Base-by-base conservation (phyloP, 2,797 vertebrate species). In the Hypotaenidia okinawae region DNA sequence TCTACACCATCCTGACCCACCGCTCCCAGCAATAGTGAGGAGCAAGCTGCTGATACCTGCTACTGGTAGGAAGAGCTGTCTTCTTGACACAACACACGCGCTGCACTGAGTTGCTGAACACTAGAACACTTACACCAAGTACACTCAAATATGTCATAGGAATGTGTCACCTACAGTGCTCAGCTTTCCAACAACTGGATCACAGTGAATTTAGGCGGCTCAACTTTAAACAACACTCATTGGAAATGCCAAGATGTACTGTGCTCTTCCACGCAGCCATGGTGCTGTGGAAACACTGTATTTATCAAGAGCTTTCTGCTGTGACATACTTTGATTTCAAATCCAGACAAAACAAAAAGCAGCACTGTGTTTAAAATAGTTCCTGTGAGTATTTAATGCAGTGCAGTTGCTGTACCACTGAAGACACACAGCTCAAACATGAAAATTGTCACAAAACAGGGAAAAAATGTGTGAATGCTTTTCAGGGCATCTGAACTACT, bases 1-100 rank as follows among this genome's bases (percentile, higher is more conserved):
- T 30, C 68, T 13, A 2, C 41, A 67, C 35, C 37, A 12, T 7
- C 5, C 59, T 16, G 59, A 58, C 14, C 21, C 35, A 13, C 14
- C 16, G 2, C 7, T 51, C 27, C 58, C 67, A 12, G 24, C 37
- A 25, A 2, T 0, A 27, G 27, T 2, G 16, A 52, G 58, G 8
- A 70, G 28, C 49, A 6, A 25, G 32, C 33, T 62, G 73, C 5
- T 1, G 5, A 2, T 3, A 23, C 35, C 13, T 1, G 1, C 8
- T 52, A 14, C 41, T 5, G 10, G 10, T 5, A n/a, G 0, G 3
- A 52, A 62, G 41, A 75, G 32, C 30, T 37, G 51, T 39, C 49
- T 51, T 43, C 59, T 9, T 37, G 43, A 62, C 35, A 17, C 10
- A 57, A 13, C 1, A 12, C 30, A 28, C 35, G 10, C 6, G 5